These are phyloP conservation scores for Opisthocomus hoazin DNA, from an alignment of 2,113 vertebrate species.

Conservation along the genomic window DNA sequence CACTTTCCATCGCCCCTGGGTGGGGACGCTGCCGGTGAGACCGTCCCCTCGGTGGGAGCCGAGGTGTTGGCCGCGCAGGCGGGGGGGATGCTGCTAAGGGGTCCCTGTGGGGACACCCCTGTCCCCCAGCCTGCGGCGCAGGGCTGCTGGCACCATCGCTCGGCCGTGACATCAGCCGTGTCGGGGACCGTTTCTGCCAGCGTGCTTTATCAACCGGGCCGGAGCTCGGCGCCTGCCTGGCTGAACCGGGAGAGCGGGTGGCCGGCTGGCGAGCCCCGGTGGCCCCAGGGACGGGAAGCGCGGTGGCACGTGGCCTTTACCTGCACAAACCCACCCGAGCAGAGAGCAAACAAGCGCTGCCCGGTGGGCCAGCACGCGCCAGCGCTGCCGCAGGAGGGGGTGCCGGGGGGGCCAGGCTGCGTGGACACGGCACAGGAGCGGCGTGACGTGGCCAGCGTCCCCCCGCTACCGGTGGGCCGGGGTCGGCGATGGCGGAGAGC, in stretches of 20 bases:
- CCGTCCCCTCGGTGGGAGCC: accelerated
- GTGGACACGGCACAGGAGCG: neutral
- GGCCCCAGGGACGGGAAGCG: neutral
- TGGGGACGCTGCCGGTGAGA: neutral
- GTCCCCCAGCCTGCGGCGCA: accelerated
- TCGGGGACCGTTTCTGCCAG: neutral
- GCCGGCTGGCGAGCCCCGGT: accelerated
- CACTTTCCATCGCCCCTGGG: neutral
- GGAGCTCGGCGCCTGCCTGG: accelerated
- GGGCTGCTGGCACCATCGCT: neutral
- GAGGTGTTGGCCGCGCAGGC: neutral
- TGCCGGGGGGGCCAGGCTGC: neutral
- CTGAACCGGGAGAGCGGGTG: neutral
- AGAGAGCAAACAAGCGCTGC: neutral
- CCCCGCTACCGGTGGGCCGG: accelerated
- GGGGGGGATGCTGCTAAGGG: neutral
- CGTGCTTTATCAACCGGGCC: neutral
- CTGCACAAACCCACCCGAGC: neutral
- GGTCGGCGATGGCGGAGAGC: neutral
- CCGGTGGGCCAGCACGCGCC: accelerated
- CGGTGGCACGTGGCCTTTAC: neutral
- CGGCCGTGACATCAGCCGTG: accelerated
- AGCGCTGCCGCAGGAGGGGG: accelerated
- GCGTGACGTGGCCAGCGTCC: accelerated
- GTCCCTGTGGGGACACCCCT: neutral